Evolutionary conservation across 2,113 vertebrate genomes (phyloP).

Genomic region (Lophius piscatorius): DNA sequence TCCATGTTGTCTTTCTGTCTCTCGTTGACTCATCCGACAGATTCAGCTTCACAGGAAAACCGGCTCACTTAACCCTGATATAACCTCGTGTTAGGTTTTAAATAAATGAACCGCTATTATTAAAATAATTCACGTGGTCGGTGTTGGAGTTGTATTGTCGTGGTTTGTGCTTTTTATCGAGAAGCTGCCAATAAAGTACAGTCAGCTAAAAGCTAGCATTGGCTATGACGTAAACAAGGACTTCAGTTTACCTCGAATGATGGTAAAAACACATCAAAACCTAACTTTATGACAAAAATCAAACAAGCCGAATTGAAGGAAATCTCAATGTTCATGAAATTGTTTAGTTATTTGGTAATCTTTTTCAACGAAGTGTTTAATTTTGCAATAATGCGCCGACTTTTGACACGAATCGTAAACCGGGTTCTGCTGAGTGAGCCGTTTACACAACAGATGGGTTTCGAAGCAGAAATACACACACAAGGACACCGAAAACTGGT

Average conservation of each 20-base stretch:
- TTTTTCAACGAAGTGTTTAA: slow-evolving; percentile 25
- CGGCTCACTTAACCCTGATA: not conserved
- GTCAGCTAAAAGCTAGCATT: not conserved
- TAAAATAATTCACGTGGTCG: no score
- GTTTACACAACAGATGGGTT: slow-evolving; percentile 33
- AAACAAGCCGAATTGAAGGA: slow-evolving; percentile 35
- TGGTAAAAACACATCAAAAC: no score
- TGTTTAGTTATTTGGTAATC: slow-evolving; percentile 3
- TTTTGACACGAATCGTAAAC: slow-evolving; percentile 56
- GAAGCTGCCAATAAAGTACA: slow-evolving; percentile 2
- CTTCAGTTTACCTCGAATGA: no score
- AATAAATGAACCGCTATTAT: no score
- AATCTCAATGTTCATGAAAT: fast-evolving
- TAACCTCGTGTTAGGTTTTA: no score
- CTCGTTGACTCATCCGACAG: slow-evolving; percentile 10
- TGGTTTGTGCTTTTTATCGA: no score
- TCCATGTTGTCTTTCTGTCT: not conserved
- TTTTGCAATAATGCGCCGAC: slow-evolving; percentile 55
- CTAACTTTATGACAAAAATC: no score
- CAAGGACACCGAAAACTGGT: slow-evolving; percentile 65
- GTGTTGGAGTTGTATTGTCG: no score
- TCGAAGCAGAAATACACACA: slow-evolving; percentile 40
- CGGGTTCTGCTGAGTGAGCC: slow-evolving; percentile 47
- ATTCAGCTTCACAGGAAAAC: not conserved
- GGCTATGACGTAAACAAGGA: no score